Percentiles rank a stretch among this genome's conserved stretches.
Conservation (phyloP, 2,888 invertebrate species). For the Frankliniella intonsa region DNA sequence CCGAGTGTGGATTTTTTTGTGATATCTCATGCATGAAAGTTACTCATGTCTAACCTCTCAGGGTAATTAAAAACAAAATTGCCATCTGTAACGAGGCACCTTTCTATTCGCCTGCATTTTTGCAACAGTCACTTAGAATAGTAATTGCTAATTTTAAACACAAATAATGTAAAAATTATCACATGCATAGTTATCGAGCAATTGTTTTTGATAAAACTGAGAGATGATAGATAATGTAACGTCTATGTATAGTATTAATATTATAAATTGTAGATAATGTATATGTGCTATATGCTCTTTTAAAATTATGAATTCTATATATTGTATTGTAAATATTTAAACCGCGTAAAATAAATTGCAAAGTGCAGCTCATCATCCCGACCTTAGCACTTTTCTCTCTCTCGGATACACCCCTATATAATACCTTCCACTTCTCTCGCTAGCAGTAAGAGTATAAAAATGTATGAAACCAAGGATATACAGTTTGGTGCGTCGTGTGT, state of each 20-base stretch:
- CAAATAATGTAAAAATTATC: background rate
- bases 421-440: too few relatives aligned
- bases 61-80: background rate
- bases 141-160: background rate
- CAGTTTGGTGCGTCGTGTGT: too few relatives aligned
- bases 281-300: constrained; percentile 20
- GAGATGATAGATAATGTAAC: background rate
- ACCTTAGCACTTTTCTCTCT: background rate
- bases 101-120: background rate
- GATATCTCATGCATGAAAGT: background rate
- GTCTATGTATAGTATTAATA: background rate
- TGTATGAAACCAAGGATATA: too few relatives aligned
- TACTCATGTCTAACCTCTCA: constrained; percentile 22
- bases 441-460: too few relatives aligned
- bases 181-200: background rate
- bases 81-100: background rate
- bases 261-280: constrained; percentile 23
- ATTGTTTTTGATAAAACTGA: constrained; percentile 8
- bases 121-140: background rate
- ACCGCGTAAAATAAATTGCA: background rate
- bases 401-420: too few relatives aligned
- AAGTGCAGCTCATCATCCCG: background rate
- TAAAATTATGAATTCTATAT: constrained; percentile 23
- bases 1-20: constrained; percentile 26
- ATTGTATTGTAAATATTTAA: constrained; percentile 14